phyloP scores from a whole-genome alignment of 2,797 vertebrate species.

The Propithecus deckenii region DNA sequence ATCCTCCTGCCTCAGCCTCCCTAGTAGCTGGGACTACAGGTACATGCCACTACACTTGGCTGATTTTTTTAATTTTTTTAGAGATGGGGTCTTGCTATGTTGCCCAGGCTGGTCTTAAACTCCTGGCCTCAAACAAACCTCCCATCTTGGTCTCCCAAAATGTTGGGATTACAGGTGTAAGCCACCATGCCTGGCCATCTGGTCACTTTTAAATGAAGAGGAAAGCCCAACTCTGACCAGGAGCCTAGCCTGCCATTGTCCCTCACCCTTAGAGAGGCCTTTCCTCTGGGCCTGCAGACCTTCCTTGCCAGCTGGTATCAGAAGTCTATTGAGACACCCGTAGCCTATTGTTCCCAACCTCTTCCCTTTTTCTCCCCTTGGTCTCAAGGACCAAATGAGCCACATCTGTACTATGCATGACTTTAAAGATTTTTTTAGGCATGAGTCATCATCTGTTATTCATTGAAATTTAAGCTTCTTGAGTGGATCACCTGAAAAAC shows the following conservation, averaged over 20 bases:
- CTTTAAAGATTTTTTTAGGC: slow-evolving; percentile 24
- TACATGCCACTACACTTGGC: no score
- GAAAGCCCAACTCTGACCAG: slow-evolving; percentile 15
- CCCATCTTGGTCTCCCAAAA: no score
- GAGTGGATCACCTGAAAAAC: neutral
- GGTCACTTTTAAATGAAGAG: neutral
- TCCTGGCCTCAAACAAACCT: no score
- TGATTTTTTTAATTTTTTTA: no score
- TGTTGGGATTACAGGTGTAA: no score
- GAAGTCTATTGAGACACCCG: neutral
- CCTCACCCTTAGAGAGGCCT: neutral
- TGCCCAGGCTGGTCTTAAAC: no score
- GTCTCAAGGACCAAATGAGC: slow-evolving; percentile 32
- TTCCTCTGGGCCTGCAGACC: neutral
- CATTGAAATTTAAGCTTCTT: slow-evolving; percentile 31
- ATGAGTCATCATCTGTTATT: neutral
- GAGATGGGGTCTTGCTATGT: no score
- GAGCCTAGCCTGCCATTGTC: neutral
- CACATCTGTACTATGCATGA: neutral
- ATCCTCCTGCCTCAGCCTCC: no score
- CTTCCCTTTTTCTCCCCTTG: neutral
- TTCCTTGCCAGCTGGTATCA: neutral
- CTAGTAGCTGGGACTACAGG: no score
- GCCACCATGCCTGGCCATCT: no score
- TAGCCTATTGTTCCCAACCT: neutral